These are phyloP conservation scores for Palythoa caribaeorum DNA, from an alignment of 92 coral and sea anemone genomes.

Conservation along the genomic window DNA sequence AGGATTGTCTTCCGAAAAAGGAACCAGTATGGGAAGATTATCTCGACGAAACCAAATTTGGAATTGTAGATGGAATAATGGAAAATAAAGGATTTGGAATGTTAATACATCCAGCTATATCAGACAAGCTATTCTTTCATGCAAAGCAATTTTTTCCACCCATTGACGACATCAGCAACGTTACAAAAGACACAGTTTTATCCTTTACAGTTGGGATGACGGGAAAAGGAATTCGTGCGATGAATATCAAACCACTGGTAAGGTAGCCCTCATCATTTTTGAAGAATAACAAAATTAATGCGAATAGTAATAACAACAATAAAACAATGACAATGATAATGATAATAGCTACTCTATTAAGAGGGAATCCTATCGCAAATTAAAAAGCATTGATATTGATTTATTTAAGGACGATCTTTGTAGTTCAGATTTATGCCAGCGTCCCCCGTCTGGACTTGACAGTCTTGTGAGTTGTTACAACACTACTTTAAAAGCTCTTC, in stretches of 20 bases:
- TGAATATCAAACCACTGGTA: constrained; percentile 53
- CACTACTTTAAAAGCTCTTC: too few relatives aligned
- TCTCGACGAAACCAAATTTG: constrained; percentile 60
- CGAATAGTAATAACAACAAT: not conserved
- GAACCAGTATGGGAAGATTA: constrained; percentile 54
- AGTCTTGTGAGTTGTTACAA: too few relatives aligned
- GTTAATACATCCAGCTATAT: constrained; percentile 62
- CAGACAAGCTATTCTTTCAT: constrained; percentile 64
- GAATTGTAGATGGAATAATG: constrained; percentile 47
- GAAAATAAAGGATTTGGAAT: constrained; percentile 60
- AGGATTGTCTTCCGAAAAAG: not conserved
- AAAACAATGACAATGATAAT: not conserved
- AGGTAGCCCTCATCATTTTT: not conserved
- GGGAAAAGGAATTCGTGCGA: constrained; percentile 64
- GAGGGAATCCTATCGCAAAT: not conserved
- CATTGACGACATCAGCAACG: constrained; percentile 53
- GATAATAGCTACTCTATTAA: too few relatives aligned
- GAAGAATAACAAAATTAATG: not conserved
- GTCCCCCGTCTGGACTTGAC: too few relatives aligned
- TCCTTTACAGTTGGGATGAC: constrained; percentile 68
- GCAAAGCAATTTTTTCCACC: constrained; percentile 73
- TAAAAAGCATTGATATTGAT: not conserved
- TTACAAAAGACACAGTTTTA: constrained; percentile 52
- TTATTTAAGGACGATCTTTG: too few relatives aligned
- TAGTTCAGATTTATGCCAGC: too few relatives aligned